Evolutionary conservation across 2,113 vertebrate genomes (phyloP).

Genomic region (Talpa occidentalis): DNA sequence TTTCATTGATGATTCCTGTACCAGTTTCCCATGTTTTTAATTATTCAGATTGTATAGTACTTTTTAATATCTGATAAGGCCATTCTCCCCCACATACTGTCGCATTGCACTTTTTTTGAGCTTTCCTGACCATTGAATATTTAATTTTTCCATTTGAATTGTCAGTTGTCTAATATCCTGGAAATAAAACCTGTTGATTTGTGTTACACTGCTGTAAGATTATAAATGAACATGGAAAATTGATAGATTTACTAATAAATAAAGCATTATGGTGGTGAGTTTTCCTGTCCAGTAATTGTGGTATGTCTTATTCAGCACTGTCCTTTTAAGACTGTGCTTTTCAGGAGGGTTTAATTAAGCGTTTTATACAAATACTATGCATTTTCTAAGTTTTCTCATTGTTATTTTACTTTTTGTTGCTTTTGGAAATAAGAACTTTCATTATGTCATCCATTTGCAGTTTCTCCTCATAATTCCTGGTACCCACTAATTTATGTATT

Average conservation of each 20-base stretch:
- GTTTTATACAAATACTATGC: not conserved
- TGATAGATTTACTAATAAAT: not conserved
- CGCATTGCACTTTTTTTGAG: not conserved
- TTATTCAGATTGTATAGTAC: not conserved
- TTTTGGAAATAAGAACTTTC: not conserved
- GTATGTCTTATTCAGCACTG: not conserved
- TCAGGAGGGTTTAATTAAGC: not conserved
- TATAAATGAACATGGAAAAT: not conserved
- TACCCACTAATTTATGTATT: no score
- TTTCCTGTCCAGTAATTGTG: not conserved
- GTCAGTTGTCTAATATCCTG: not conserved
- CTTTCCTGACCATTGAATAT: not conserved
- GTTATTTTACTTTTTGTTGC: not conserved
- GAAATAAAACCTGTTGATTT: conserved; percentile 8
- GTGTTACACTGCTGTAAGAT: not conserved
- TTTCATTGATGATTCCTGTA: not conserved
- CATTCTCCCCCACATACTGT: not conserved
- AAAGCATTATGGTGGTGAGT: not conserved
- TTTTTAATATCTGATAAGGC: not conserved
- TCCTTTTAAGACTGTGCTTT: not conserved
- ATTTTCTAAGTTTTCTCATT: not conserved
- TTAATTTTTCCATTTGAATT: not conserved
- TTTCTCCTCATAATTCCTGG: no score
- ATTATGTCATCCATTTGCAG: not conserved
- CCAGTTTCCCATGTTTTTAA: not conserved